These are phyloP conservation scores for Equus przewalskii DNA, from an alignment of 2,113 vertebrate species.

Conservation along the genomic window DNA sequence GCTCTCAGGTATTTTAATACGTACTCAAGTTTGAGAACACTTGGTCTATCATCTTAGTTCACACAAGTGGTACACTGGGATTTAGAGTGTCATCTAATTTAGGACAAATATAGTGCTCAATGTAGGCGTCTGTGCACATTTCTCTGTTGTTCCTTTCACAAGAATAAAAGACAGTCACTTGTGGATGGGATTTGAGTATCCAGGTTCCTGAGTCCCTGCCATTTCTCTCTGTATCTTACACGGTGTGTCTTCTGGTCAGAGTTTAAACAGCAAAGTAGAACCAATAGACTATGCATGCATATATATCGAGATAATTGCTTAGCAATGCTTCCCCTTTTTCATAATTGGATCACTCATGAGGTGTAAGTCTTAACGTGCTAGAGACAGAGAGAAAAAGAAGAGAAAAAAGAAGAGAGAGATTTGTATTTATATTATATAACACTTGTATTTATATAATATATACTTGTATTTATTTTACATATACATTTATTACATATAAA, in stretches of 20 bases:
- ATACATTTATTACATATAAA: background rate
- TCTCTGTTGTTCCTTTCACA: background rate
- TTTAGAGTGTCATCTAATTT: background rate
- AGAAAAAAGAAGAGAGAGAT: background rate
- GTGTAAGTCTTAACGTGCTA: background rate
- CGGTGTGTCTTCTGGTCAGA: background rate
- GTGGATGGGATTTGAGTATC: background rate
- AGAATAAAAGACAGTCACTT: background rate
- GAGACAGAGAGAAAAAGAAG: background rate
- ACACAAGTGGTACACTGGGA: background rate
- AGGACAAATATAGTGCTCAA: background rate
- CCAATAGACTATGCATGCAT: background rate
- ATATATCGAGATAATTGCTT: background rate
- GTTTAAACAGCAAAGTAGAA: background rate
- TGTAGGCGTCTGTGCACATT: background rate
- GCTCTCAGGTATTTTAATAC: background rate
- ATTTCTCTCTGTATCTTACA: background rate
- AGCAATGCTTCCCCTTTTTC: background rate
- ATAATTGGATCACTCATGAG: background rate
- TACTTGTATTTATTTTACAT: background rate
- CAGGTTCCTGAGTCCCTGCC: background rate
- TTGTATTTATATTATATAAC: background rate
- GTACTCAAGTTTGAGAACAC: background rate
- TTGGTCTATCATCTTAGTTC: background rate
- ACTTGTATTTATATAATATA: background rate